A percentile compares a stretch with the other conserved stretches of the same genome.
Evolutionary conservation across 2,797 vertebrate genomes (phyloP).

Genomic region (Crocodylus rhombifer): DNA sequence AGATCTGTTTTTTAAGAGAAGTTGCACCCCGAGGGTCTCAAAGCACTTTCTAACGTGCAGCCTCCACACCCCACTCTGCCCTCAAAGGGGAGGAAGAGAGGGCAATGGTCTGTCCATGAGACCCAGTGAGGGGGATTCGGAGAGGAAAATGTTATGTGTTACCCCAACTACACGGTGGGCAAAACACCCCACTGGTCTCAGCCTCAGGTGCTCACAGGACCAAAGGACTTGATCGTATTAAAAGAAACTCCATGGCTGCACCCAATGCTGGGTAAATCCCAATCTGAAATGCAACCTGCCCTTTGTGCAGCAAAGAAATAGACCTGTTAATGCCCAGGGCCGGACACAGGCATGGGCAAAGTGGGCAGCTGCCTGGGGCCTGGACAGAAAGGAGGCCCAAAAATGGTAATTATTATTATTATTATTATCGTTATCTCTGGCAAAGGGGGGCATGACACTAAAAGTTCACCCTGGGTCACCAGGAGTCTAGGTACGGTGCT

Average conservation of each 20-base stretch:
- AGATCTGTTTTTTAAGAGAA: background rate
- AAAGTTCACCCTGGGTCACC: no score
- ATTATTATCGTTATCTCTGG: no score
- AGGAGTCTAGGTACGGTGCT: background rate
- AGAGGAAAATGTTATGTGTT: background rate
- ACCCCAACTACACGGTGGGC: background rate
- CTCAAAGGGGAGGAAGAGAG: background rate
- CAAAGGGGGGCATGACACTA: background rate
- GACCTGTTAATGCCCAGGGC: no score
- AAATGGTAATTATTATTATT: no score
- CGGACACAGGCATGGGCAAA: no score
- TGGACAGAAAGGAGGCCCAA: no score
- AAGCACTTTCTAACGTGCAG: background rate
- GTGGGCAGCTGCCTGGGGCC: no score
- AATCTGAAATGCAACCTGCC: background rate
- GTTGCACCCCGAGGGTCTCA: background rate
- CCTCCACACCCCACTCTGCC: background rate
- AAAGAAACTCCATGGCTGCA: background rate
- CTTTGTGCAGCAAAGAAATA: no score
- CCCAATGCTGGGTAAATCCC: constrained; percentile 1
- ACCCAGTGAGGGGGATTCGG: background rate
- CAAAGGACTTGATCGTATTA: accelerated
- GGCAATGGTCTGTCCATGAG: background rate
- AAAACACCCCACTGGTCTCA: no score
- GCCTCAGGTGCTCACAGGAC: background rate